Percentiles rank a stretch among this genome's conserved stretches.
phyloP scores from a whole-genome alignment of 2,888 invertebrate species.

The Temnothorax rugatulus region DNA sequence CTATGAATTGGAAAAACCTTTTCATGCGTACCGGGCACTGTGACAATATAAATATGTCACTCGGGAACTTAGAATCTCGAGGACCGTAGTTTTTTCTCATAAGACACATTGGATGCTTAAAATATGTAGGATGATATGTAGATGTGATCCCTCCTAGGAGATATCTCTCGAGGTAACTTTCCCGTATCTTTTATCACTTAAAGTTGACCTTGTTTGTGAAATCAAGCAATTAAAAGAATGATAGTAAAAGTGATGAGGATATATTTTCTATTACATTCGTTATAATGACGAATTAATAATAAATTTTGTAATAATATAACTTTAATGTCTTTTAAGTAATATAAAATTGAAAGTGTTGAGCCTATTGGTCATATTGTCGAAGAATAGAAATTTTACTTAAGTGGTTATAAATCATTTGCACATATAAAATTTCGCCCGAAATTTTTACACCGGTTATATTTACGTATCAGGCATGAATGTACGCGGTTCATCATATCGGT shows the following conservation, averaged over 20 bases:
- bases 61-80: not conserved
- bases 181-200: not conserved
- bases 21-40: not conserved
- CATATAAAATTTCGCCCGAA: not conserved
- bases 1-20: constrained; percentile 18
- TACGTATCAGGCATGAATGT: not conserved
- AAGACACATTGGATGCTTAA: not conserved
- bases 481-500: not conserved
- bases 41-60: constrained; percentile 10
- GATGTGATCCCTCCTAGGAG: not conserved
- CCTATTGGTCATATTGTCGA: not conserved
- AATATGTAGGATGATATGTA: constrained; percentile 8
- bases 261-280: not conserved
- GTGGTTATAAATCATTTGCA: not conserved
- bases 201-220: not conserved
- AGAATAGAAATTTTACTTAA: not conserved
- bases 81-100: not conserved
- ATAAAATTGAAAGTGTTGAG: not conserved
- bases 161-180: constrained; percentile 8
- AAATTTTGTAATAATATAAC: not conserved
- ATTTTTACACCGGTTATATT: not conserved
- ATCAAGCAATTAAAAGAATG: not conserved
- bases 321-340: not conserved
- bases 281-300: not conserved
- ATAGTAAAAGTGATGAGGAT: not conserved